Percentiles rank a stretch among this genome's conserved stretches.
Conservation (phyloP, 2,113 vertebrate genomes). For the Sula dactylatra region DNA sequence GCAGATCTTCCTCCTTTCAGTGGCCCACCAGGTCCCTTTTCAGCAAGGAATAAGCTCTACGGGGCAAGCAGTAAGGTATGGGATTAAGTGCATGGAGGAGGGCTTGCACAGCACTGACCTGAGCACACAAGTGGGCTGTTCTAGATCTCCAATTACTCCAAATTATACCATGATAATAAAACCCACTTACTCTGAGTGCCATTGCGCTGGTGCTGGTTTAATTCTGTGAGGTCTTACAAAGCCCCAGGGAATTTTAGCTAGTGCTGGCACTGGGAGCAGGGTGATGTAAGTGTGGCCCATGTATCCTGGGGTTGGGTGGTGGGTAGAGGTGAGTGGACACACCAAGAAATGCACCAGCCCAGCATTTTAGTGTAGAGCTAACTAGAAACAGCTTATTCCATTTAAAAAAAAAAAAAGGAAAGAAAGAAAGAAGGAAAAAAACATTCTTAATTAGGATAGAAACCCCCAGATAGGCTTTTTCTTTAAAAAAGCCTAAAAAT, state of each 20-base stretch:
- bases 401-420: background rate
- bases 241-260: background rate
- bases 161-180: background rate
- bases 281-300: background rate
- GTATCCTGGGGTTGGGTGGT: background rate
- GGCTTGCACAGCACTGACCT: accelerated
- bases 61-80: background rate
- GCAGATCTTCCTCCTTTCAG: background rate
- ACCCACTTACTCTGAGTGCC: too few species aligned
- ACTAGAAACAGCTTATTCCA: background rate
- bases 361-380: background rate
- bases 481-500: slow-evolving; percentile 14
- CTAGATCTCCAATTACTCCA: background rate
- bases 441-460: slow-evolving; percentile 18
- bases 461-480: background rate
- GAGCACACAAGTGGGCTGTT: background rate
- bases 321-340: too few species aligned
- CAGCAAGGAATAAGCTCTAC: background rate
- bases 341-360: background rate
- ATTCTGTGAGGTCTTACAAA: background rate
- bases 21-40: too few species aligned
- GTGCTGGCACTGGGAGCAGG: background rate
- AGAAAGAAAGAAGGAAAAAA: too few species aligned
- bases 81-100: background rate
- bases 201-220: background rate